A percentile compares a stretch with the other conserved stretches of the same genome.
These are phyloP conservation scores for Drosophila paulistorum DNA, from an alignment of 1,140 invertebrate genomes.

Conservation along the genomic window DNA sequence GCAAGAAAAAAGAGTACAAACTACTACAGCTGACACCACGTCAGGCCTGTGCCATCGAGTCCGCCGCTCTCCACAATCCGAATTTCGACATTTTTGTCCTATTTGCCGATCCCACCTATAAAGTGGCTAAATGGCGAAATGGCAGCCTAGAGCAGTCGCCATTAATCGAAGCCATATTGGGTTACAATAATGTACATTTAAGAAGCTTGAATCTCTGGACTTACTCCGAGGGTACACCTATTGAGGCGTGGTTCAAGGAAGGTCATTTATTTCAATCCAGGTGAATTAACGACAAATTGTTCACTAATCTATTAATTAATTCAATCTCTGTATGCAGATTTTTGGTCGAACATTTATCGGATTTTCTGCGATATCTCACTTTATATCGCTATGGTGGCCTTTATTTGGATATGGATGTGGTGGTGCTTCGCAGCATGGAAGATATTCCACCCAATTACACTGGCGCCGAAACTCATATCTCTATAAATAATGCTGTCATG, in stretches of 20 bases:
- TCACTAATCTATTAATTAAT: not conserved
- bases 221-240: slow-evolving; percentile 86
- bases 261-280: slow-evolving; percentile 84
- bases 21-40: slow-evolving; percentile 83
- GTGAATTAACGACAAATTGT: slow-evolving; percentile 71
- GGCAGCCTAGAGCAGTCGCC: slow-evolving; percentile 42
- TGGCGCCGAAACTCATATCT: slow-evolving; percentile 85
- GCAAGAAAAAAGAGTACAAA: slow-evolving; percentile 2
- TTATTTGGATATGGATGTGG: slow-evolving; percentile 90
- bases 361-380: slow-evolving; percentile 88
- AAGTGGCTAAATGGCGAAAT: slow-evolving; percentile 60
- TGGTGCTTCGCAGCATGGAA: slow-evolving; percentile 87
- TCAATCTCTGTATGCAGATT: slow-evolving; percentile 37
- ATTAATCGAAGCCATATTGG: slow-evolving; percentile 81
- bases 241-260: slow-evolving; percentile 85
- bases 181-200: slow-evolving; percentile 86
- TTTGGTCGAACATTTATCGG: slow-evolving; percentile 86
- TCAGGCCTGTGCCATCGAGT: slow-evolving; percentile 88
- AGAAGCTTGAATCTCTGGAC: slow-evolving; percentile 84
- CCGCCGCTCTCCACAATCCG: slow-evolving; percentile 86
- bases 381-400: slow-evolving; percentile 91
- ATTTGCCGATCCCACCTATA: slow-evolving; percentile 83
- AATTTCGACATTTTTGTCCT: slow-evolving; percentile 85
- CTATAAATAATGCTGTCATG: slow-evolving; percentile 87
- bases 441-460: slow-evolving; percentile 86